Evolutionary conservation across 2,888 invertebrate genomes (phyloP).

Genomic region (Brenthis daphne): DNA sequence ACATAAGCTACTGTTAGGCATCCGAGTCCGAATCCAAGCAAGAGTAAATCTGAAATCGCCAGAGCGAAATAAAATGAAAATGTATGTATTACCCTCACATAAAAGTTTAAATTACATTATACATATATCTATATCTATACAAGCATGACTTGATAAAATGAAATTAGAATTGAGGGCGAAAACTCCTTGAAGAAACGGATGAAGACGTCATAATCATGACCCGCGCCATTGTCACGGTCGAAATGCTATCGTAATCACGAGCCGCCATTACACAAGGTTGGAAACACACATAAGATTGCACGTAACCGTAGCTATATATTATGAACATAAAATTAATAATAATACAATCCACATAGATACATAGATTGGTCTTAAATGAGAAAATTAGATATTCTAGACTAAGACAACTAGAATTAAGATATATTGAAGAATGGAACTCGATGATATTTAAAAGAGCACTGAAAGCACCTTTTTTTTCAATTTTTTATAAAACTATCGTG

Average conservation of each 20-base stretch:
- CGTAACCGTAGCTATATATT: conserved; percentile 50
- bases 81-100: no score
- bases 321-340: conserved; percentile 5
- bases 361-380: background rate
- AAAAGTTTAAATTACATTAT: background rate
- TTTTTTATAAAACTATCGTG: no score
- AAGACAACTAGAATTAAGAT: no score
- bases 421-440: no score
- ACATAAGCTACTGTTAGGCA: no score
- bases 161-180: background rate
- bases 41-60: no score
- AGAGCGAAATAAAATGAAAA: no score
- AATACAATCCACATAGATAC: background rate
- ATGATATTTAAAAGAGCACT: no score
- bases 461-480: no score
- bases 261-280: conserved; percentile 72
- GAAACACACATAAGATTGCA: conserved; percentile 64
- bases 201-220: conserved; percentile 68
- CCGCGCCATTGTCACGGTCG: conserved; percentile 77
- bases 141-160: no score
- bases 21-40: no score
- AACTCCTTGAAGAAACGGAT: conserved; percentile 39
- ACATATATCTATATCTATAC: background rate
- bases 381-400: background rate
- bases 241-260: conserved; percentile 62